Evolutionary conservation across 2,797 vertebrate genomes (phyloP), one percentile per base, ranked within the genome.

Genomic region (Hippopotamyrus pictus): DNA sequence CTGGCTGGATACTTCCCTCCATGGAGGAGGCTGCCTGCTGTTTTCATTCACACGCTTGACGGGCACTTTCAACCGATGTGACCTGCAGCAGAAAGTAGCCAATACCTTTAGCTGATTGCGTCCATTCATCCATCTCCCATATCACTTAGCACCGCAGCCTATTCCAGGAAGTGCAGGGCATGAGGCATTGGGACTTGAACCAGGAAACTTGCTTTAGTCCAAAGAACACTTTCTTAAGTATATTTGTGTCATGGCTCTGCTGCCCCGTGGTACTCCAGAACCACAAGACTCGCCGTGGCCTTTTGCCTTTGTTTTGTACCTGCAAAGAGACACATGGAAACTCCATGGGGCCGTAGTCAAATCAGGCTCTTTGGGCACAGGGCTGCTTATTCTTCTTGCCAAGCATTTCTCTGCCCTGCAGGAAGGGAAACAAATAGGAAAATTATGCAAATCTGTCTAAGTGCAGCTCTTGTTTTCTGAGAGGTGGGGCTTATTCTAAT

Each of bases 361-460:
- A 79, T 79, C 17, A 79, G 37, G 33, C 37, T 79, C 73, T 44
- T 44, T 17, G 14, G 19, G 6, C 73, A 79, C 41, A 79, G 33
- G 14, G 19, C 73, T 79, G 73, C 41, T 79, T 44, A 79, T 19
- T 29, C 73, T 79, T 79, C 29, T n/a, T 79, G 73, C 41, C 41
- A 41, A 44, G 12, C 73, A 79, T 44, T 79, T 41, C 73, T 79
- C 37, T 41, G 73, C 37, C 41, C 41, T 79, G 41, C 17, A 79
- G 73, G 37, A 79, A 79, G 73, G 41, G 73, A 44, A 79, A 79
- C 73, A n/a, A 79, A 79, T 41, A 79, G 37, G 73, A 79, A 79
- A 79, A 44, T 79, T 79, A 79, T 79, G 73, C 73, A 79, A 79
- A 44, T 79, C 11, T 79, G 14, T 19, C 37, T n/a, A 44, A n/a